Percentiles rank a stretch among this genome's conserved stretches.
Conservation (phyloP, 1,140 invertebrate species). For the Neelides sp. region DNA sequence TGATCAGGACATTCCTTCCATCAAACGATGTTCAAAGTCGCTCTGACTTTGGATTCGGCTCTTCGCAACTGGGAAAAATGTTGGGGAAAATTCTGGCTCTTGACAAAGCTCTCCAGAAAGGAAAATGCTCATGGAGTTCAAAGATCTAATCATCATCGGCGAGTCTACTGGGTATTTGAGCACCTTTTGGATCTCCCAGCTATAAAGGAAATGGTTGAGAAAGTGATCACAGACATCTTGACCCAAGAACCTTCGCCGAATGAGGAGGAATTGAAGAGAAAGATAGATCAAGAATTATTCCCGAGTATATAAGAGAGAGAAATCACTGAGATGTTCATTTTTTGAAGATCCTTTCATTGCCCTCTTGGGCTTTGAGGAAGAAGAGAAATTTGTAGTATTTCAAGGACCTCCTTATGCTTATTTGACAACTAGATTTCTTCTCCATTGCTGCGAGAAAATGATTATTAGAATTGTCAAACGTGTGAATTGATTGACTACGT, state of each 20-base stretch:
- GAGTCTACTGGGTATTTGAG: slow-evolving; percentile 53
- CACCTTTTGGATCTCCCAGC: slow-evolving; percentile 37
- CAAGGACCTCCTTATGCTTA: no score
- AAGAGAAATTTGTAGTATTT: slow-evolving; percentile 16
- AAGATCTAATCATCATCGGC: slow-evolving; percentile 35
- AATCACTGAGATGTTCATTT: slow-evolving; percentile 36
- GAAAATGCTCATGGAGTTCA: slow-evolving; percentile 48
- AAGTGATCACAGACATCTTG: not conserved
- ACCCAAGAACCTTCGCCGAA: not conserved
- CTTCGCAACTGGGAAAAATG: slow-evolving; percentile 48
- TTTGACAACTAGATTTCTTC: no score
- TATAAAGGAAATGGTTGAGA: slow-evolving; percentile 26
- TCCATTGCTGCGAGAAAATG: no score
- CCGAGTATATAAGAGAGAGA: slow-evolving; percentile 5
- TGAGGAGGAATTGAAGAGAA: not conserved
- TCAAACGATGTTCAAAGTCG: slow-evolving; percentile 50
- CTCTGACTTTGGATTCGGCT: slow-evolving; percentile 51
- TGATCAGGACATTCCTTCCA: slow-evolving; percentile 58
- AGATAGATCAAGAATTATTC: slow-evolving; percentile 8
- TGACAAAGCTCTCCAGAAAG: slow-evolving; percentile 49
- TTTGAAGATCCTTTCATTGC: slow-evolving; percentile 38
- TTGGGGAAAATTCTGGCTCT: slow-evolving; percentile 56
- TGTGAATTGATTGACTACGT: no score
- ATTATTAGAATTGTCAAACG: no score
- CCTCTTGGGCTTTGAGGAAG: slow-evolving; percentile 33